Base-by-base conservation (phyloP, 2,888 invertebrate genomes). In the Phlogophora meticulosa region DNA sequence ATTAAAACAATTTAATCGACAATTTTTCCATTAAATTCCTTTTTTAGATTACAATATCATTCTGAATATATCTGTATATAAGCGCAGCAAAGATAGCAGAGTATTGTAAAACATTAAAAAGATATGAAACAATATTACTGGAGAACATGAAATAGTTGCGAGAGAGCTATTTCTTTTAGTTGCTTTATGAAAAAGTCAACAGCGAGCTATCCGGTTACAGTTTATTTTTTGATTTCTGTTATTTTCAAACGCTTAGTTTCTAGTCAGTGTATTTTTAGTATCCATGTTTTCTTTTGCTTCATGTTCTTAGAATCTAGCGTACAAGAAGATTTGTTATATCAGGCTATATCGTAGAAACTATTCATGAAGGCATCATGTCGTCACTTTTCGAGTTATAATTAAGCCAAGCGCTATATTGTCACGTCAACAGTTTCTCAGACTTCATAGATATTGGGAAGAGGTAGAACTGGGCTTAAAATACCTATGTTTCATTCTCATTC, bases 151-250 rank as follows among this genome's bases (percentile, higher is more conserved):
- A 49, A 45, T 45, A 15, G 32, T 72, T 45, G 43, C 4, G 5
- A 36, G 24, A 17, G 28, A 53, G 36, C 4, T 57, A 17, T 58
- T 57, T 68, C 48, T 43, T 73, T 61, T 53, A 52, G 43, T n/a
- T 34, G 32, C 48, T 61, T 38, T 42, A 22, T 20, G 20, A 38
- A 61, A 59, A 61, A 56, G 20, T 60, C 51, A 38, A 67, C 42
- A 45, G 20, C 3, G 7, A 42, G 20, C 20, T n/a, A 36, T 53
- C 40, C 45, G 15, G 22, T 36, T 15, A 32, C 17, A 46, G 49
- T 51, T 70, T 59, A 51, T 38, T 59, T n/a, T 63, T 38, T 49
- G 22, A 68, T 74, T 45, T 43, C n/a, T 24, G 10, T 45, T 49
- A 45, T 55, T 62, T 48, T 20, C 11, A 58, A 48, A 40, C 15